Evolutionary conservation across 2,888 invertebrate species (phyloP), one percentile per base, ranked within the genome.

Genomic region (Lasioglossum pauxillum): DNA sequence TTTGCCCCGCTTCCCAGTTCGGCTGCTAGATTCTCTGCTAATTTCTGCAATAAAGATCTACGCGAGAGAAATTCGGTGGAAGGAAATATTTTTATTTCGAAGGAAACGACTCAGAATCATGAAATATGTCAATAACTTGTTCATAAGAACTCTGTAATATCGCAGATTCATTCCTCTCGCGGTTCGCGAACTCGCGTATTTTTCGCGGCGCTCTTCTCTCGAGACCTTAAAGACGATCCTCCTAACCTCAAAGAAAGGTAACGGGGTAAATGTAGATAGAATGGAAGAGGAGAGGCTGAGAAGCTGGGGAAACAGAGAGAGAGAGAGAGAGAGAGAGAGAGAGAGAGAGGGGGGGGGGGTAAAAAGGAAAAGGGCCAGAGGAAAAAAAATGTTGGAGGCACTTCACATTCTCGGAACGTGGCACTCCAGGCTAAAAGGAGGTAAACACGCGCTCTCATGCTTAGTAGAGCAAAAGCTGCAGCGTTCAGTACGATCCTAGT

Each of bases 341-440:
- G 4, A 14, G 57, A 75, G 23, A 38, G 41, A 41, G n/a, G 60
- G 27, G 19, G 27, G 3, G 27, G 78, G 75, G 41, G 72, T 64
- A 67, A 72, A 78, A 71, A 49, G 44, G 72, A 76, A 71, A 82
- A 75, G 80, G 44, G 73, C 80, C 67, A 75, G 82, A 67, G 73
- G 76, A 81, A 83, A 82, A 82, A 79, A 89, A 83, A 80, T 71
- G 87, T 72, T 80, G 86, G 53, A 75, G 82, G 82, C 78, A 84
- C 87, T 91, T 88, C 84, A 86, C 89, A 91, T 93, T 93, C 92
- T 92, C 91, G 78, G 81, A 87, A 81, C 87, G 85, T 77, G 77
- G 84, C 89, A 88, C 92, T 90, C 84, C 85, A 87, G 88, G 91
- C 81, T 93, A 92, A 92, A 92, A 92, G 88, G 91, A 89, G 92